A percentile compares a stretch with the other conserved stretches of the same genome.
These are phyloP conservation scores for Perognathus longimembris DNA, from an alignment of 2,113 vertebrate genomes.

Conservation along the genomic window DNA sequence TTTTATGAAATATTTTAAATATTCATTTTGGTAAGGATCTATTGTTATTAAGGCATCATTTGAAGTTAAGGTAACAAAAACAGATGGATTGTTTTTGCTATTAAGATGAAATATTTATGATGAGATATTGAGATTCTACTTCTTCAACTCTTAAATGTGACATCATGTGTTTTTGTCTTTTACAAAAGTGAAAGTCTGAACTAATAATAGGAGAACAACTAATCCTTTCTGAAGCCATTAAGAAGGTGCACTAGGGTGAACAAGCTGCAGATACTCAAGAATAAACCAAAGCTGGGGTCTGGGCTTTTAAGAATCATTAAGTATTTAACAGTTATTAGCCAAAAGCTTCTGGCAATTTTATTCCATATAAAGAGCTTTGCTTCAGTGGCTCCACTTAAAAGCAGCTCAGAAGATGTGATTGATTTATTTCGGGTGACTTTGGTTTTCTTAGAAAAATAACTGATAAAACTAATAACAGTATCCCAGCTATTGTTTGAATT, in stretches of 20 bases:
- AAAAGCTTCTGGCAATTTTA: constrained; percentile 64
- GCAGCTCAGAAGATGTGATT: constrained; percentile 52
- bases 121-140: background rate
- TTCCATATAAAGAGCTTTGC: constrained; percentile 55
- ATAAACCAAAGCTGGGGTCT: constrained; percentile 59
- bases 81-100: background rate
- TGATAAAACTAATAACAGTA: constrained; percentile 20
- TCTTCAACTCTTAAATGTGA: background rate
- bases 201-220: background rate
- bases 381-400: constrained; percentile 56
- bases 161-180: background rate
- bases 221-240: constrained; percentile 35
- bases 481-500: constrained; percentile 14
- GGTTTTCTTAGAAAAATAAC: constrained; percentile 56
- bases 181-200: background rate
- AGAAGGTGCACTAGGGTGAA: constrained; percentile 38
- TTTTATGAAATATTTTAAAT: background rate
- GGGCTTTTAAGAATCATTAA: constrained; percentile 82
- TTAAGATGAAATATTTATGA: background rate
- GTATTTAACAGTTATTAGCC: constrained; percentile 76
- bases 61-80: background rate
- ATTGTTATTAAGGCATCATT: background rate
- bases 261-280: constrained; percentile 47
- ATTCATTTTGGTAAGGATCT: background rate
- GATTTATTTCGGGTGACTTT: constrained; percentile 66